These are phyloP conservation scores for Epinotia ramella DNA, from an alignment of 2,888 invertebrate species.

Conservation along the genomic window DNA sequence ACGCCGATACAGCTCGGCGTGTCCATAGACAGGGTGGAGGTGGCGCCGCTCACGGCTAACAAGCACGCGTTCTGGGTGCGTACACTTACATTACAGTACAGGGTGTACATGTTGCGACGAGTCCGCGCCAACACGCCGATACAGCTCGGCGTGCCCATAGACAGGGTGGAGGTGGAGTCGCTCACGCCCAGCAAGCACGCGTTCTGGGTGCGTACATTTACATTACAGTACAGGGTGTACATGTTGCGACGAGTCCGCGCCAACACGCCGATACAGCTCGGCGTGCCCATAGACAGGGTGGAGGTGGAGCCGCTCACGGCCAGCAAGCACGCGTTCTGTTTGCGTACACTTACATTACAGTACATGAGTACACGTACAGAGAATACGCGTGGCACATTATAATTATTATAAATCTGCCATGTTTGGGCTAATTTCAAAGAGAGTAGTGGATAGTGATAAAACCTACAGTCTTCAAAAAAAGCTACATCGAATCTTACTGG, in stretches of 20 bases:
- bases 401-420: no score
- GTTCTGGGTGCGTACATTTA: constrained; percentile 82
- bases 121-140: constrained; percentile 93
- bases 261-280: constrained; percentile 93
- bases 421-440: no score
- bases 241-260: constrained; percentile 92
- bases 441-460: no score
- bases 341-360: constrained; percentile 52
- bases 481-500: no score
- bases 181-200: constrained; percentile 88
- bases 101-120: constrained; percentile 91
- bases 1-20: constrained; percentile 94
- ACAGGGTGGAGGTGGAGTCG: constrained; percentile 96
- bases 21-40: constrained; percentile 96
- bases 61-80: constrained; percentile 87
- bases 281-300: constrained; percentile 95
- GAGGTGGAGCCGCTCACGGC: constrained; percentile 94
- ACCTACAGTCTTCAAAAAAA: no score
- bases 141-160: constrained; percentile 94
- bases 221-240: constrained; percentile 86
- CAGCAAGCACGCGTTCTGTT: constrained; percentile 88
- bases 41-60: constrained; percentile 91
- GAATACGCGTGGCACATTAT: no score
- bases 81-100: constrained; percentile 70
- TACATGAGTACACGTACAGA: no score